Evolutionary conservation across 2,888 invertebrate species (phyloP).

Genomic region (Plemyria rubiginata): DNA sequence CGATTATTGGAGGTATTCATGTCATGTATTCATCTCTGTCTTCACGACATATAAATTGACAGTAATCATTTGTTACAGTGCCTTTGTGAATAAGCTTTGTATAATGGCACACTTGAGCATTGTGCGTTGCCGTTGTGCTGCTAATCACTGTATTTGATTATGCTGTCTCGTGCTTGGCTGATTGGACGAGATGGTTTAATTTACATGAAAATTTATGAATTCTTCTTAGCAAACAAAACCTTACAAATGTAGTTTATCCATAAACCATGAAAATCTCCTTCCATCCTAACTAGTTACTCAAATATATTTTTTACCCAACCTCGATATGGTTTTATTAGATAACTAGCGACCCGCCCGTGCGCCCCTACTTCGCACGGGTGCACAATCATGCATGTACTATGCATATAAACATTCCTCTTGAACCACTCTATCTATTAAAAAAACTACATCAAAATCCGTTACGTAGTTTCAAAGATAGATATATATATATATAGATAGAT

Average conservation of each 20-base stretch:
- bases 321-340: too few species aligned
- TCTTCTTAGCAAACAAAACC: background rate
- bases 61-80: slow-evolving; percentile 62
- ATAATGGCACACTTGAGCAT: slow-evolving; percentile 40
- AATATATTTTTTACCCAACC: too few species aligned
- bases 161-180: slow-evolving; percentile 31
- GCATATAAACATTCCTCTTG: too few species aligned
- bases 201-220: slow-evolving; percentile 16
- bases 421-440: too few species aligned
- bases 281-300: too few species aligned
- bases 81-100: slow-evolving; percentile 48
- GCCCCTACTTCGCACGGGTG: too few species aligned
- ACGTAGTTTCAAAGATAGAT: too few species aligned
- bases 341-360: too few species aligned
- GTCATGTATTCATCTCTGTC: slow-evolving; percentile 44
- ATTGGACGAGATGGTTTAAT: slow-evolving; percentile 25
- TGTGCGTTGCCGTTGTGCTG: slow-evolving; percentile 23
- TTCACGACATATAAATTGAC: slow-evolving; percentile 60
- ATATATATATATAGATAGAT: too few species aligned
- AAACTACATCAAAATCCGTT: too few species aligned
- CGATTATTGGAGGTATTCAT: slow-evolving; percentile 55
- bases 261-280: background rate
- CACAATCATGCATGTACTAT: too few species aligned
- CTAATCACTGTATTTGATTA: slow-evolving; percentile 39
- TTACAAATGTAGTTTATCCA: background rate